Percentiles rank a stretch among this genome's conserved stretches.
phyloP scores from a whole-genome alignment of 37 sponge, comb jelly and placozoan genomes.

The Tethya wilhelma region DNA sequence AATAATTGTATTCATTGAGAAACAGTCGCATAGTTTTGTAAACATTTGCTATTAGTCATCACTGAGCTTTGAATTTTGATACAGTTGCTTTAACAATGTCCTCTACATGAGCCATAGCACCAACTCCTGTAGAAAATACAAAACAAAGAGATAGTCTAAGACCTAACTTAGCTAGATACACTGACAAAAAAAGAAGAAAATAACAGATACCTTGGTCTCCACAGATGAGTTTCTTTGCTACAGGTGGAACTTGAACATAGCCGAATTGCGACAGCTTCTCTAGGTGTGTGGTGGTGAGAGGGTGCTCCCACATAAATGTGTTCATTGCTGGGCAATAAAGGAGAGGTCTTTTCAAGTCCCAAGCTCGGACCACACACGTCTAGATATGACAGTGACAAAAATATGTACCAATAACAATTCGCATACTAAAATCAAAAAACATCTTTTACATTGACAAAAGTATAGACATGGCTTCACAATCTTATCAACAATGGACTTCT shows the following conservation, averaged over 20 bases:
- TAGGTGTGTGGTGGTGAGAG: conserved; percentile 79
- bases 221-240: conserved; percentile 89
- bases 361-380: conserved; percentile 92
- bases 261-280: conserved; percentile 42
- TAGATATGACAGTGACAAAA: no score
- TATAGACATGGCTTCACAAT: no score
- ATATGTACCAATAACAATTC: no score
- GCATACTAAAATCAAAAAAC: no score
- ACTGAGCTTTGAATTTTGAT: not conserved
- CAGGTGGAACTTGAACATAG: conserved; percentile 83
- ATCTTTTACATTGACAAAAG: no score
- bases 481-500: no score
- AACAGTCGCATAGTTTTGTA: no score
- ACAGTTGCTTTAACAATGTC: conserved; percentile 15
- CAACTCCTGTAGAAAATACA: conserved; percentile 70
- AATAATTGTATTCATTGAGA: no score
- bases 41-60: not conserved
- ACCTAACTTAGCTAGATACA: not conserved
- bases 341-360: conserved; percentile 86
- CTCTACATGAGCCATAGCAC: conserved; percentile 65
- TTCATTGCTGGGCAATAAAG: conserved; percentile 98
- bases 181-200: not conserved
- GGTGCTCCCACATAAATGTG: conserved; percentile 95
- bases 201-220: conserved; percentile 82
- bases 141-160: not conserved